A percentile compares a stretch with the other conserved stretches of the same genome.
Conservation (phyloP, 2,113 vertebrate genomes). For the human region DNA sequence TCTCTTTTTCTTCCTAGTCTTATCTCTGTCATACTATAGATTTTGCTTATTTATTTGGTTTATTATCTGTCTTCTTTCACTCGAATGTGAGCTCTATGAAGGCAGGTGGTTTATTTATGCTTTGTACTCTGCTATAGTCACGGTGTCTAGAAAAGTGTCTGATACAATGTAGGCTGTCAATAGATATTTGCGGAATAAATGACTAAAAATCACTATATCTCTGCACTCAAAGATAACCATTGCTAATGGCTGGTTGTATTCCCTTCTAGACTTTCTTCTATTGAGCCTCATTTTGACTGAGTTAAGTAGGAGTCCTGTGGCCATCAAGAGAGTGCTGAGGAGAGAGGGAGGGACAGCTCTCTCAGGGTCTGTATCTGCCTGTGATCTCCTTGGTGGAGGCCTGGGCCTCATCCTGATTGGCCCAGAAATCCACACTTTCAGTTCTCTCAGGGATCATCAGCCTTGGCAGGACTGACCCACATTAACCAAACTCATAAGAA, state of each 20-base stretch:
- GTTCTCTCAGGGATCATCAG: not conserved
- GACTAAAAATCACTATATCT: not conserved
- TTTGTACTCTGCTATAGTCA: not conserved
- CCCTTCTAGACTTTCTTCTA: constrained; percentile 8
- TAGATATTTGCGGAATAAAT: not conserved
- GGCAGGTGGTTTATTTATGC: not conserved
- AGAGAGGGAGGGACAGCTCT: not conserved
- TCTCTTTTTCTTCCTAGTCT: not conserved
- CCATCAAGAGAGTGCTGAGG: not conserved
- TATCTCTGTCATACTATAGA: not conserved
- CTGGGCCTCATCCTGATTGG: not conserved
- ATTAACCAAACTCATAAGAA: not conserved
- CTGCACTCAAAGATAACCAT: not conserved
- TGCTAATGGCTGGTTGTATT: not conserved
- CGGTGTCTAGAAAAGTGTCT: not conserved
- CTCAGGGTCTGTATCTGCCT: not conserved
- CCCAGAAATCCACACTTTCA: constrained; percentile 3
- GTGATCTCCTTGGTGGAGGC: not conserved
- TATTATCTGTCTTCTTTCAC: not conserved
- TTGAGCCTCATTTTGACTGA: not conserved
- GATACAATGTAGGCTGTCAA: not conserved
- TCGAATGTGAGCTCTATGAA: not conserved
- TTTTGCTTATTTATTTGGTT: not conserved
- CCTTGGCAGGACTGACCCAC: not conserved
- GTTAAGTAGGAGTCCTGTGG: not conserved